Conservation (phyloP, 1,140 invertebrate species). For the Drosophila setifemur region DNA sequence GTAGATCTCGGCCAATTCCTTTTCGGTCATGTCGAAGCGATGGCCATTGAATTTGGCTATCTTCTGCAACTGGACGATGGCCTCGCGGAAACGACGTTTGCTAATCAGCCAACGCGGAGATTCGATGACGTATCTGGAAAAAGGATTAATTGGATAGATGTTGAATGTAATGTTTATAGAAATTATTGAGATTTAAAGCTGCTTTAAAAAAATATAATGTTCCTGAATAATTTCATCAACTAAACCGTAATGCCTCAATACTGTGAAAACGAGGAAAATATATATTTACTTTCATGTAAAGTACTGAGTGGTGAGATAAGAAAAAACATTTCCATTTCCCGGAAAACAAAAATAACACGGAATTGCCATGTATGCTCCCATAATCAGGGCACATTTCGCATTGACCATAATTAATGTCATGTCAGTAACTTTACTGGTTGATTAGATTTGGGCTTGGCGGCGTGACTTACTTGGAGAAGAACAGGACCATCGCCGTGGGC, state of each 20-base stretch:
- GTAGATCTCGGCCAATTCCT: slow-evolving; percentile 70
- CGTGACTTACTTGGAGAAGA: slow-evolving; percentile 81
- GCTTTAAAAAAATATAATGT: too few species aligned
- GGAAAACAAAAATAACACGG: too few species aligned
- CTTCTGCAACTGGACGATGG: slow-evolving; percentile 83
- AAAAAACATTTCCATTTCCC: too few species aligned
- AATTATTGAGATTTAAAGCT: too few species aligned
- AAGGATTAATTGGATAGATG: too few species aligned
- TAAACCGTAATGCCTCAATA: too few species aligned
- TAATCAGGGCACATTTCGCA: background rate
- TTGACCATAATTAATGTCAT: slow-evolving; percentile 21
- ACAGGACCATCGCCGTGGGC: slow-evolving; percentile 82
- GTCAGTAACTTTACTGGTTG: background rate
- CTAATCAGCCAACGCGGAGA: slow-evolving; percentile 87
- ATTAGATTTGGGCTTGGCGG: slow-evolving; percentile 32
- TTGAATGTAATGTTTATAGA: too few species aligned
- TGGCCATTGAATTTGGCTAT: slow-evolving; percentile 87
- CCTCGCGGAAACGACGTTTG: slow-evolving; percentile 84
- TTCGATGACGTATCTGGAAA: slow-evolving; percentile 84
- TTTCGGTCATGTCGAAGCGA: slow-evolving; percentile 82
- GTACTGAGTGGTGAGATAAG: too few species aligned
- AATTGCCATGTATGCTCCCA: too few species aligned
- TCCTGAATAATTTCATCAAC: too few species aligned
- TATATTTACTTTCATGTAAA: too few species aligned
- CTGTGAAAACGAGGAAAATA: too few species aligned